Percentiles rank a stretch among this genome's conserved stretches.
phyloP scores from a whole-genome alignment of 2,113 vertebrate genomes.

The Pongo pygmaeus region DNA sequence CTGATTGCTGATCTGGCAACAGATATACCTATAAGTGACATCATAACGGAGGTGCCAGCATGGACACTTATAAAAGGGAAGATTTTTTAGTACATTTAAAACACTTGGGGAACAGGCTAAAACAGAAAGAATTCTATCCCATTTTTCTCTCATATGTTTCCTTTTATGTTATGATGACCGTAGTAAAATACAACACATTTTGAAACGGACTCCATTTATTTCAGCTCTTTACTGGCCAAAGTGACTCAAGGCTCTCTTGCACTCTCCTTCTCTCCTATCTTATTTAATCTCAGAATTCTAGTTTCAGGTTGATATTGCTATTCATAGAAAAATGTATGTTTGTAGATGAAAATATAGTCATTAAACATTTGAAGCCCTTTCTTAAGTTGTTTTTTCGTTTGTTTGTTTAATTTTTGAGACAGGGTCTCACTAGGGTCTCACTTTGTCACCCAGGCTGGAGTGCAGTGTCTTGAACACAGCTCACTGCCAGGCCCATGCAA shows the following conservation, averaged over 20 bases:
- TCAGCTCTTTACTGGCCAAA: not conserved
- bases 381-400: too few relatives aligned
- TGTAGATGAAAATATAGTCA: not conserved
- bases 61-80: not conserved
- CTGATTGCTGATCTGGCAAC: not conserved
- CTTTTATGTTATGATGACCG: not conserved
- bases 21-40: not conserved
- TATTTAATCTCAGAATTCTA: not conserved
- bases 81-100: not conserved
- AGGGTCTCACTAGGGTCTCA: too few relatives aligned
- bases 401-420: too few relatives aligned
- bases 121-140: not conserved
- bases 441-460: too few relatives aligned
- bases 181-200: not conserved
- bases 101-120: not conserved
- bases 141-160: not conserved
- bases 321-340: not conserved
- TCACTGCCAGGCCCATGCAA: too few relatives aligned
- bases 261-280: not conserved
- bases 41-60: not conserved
- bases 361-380: conserved; percentile 6
- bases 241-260: not conserved
- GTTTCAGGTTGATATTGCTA: not conserved
- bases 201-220: not conserved
- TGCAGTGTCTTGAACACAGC: too few relatives aligned